Base-by-base conservation (phyloP, 2,113 vertebrate species). In the Ammodytes marinus region DNA sequence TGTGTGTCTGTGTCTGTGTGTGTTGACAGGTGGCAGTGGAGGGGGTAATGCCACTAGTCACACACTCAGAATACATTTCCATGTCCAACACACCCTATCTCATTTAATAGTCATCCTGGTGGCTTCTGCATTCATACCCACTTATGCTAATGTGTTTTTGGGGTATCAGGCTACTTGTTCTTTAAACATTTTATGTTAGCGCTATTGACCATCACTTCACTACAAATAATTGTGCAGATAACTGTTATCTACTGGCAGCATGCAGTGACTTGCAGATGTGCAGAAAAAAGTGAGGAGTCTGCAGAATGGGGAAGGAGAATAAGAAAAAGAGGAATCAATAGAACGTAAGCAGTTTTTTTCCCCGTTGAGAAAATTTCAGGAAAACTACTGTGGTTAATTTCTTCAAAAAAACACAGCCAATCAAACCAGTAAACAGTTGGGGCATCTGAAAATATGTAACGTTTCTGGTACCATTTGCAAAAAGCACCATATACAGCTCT, bases 191-290 rank as follows among this genome's bases (percentile, higher is more conserved):
- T 91, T 90, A 79, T 89, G 91, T 89, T 79, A 86, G 72, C 74
- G 63, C 11, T 91, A 95, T 95, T 89, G 93, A 95, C 93, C 89
- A 83, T 75, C 58, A 42, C 80, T 83, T 92, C 74, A 13, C 79
- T 53, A 65, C 77, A 63, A 94, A 93, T 93, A 93, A 92, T 88
- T 89, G 88, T 58, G 73, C 71, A 73, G 90, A 88, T 93, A 86
- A 73, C 75, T 69, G 86, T 89, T 94, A 93, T 94, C 92, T 93
- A 72, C 82, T 64, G 74, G 50, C 77, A 68, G 74, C 66, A 86
- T 80, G 76, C 74, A 86, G 80, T 27, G 75, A 91, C 77, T 65
- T 84, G 79, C 86, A 91, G 86, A 92, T 77, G 84, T 82, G 80
- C 61, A 75, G 63, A 11, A 80, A 74, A 95, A 93, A 71, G 86